Conservation (phyloP, 2,888 invertebrate species). For the Reticulitermes lucifugus region DNA sequence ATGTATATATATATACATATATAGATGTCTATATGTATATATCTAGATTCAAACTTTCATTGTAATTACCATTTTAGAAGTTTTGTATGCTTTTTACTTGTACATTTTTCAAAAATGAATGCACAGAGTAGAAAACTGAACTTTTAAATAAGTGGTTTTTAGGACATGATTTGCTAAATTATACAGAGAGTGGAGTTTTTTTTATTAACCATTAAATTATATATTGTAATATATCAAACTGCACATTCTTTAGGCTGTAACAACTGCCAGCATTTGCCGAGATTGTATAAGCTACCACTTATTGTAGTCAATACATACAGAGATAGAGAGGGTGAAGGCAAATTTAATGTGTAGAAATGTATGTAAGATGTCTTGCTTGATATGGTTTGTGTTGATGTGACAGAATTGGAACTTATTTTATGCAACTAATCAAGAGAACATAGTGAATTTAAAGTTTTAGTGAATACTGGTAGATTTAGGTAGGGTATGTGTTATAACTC, state of each 20-base stretch:
- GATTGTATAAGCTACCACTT: not conserved
- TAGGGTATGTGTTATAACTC: not conserved
- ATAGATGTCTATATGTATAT: slow-evolving; percentile 2
- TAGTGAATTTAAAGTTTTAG: not conserved
- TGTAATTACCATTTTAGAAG: slow-evolving; percentile 49
- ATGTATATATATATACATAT: not conserved
- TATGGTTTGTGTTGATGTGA: not conserved
- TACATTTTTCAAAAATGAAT: not conserved
- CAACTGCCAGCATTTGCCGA: slow-evolving; percentile 1
- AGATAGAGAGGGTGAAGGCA: not conserved
- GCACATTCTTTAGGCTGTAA: not conserved
- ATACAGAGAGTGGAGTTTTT: not conserved
- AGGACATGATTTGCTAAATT: not conserved
- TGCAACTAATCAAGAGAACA: not conserved
- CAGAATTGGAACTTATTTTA: not conserved
- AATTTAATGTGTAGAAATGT: not conserved
- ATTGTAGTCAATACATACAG: not conserved
- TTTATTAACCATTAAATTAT: slow-evolving; percentile 7
- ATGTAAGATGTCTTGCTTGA: not conserved
- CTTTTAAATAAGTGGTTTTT: not conserved
- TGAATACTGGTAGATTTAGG: not conserved
- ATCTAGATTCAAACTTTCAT: slow-evolving; percentile 35
- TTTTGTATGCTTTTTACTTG: slow-evolving; percentile 37
- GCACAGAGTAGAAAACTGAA: not conserved
- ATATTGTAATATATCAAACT: not conserved